These are phyloP conservation scores for Tethea ocularis DNA, from an alignment of 2,888 invertebrate genomes.

Conservation along the genomic window DNA sequence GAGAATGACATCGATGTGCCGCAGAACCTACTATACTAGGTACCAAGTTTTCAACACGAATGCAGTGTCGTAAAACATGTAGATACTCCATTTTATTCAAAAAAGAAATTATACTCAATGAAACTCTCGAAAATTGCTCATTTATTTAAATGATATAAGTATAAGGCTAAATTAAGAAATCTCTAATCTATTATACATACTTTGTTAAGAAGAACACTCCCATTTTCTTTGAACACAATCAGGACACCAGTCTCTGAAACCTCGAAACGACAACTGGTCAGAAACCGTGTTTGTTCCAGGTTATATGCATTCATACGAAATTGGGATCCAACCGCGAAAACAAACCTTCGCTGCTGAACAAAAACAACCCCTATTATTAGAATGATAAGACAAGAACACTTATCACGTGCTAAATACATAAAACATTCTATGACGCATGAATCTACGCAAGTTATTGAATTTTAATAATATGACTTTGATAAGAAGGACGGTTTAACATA, in stretches of 20 bases:
- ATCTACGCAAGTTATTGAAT: constrained; percentile 69
- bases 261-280: constrained; percentile 55
- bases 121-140: not conserved
- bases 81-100: too few relatives aligned
- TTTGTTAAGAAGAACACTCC: constrained; percentile 63
- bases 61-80: too few relatives aligned
- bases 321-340: constrained; percentile 46
- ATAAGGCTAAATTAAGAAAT: too few relatives aligned
- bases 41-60: too few relatives aligned
- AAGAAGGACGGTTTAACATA: constrained; percentile 16
- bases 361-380: constrained; percentile 50
- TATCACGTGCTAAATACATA: constrained; percentile 61
- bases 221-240: constrained; percentile 49
- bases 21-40: too few relatives aligned
- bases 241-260: constrained; percentile 38
- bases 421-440: constrained; percentile 67
- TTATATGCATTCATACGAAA: constrained; percentile 67
- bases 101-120: too few relatives aligned
- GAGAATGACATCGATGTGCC: too few relatives aligned
- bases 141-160: too few relatives aligned
- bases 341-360: constrained; percentile 28
- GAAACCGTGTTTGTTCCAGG: constrained; percentile 48
- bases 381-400: constrained; percentile 39
- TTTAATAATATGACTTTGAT: constrained; percentile 58
- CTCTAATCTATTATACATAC: constrained; percentile 45